phyloP scores from a whole-genome alignment of 2,888 invertebrate genomes.

The Ormyrus rosae region DNA sequence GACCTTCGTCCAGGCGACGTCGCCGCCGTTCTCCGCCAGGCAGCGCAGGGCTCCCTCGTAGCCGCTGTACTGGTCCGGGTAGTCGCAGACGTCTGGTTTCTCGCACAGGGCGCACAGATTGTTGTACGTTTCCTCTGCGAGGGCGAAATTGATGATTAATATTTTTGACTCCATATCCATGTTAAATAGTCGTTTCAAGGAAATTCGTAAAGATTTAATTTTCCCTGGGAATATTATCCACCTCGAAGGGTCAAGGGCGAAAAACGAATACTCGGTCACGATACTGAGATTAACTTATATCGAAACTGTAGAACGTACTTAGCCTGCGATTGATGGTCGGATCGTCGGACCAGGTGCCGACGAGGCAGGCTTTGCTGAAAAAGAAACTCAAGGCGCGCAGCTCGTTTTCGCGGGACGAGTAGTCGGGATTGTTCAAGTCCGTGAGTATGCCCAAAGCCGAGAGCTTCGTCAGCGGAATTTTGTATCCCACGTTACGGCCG shows the following conservation, averaged over 20 bases:
- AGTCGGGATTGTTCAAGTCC: slow-evolving; percentile 82
- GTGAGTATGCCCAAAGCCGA: slow-evolving; percentile 84
- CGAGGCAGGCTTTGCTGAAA: slow-evolving; percentile 90
- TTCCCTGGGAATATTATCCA: too few relatives aligned
- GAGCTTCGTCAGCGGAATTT: slow-evolving; percentile 87
- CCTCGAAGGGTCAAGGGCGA: too few relatives aligned
- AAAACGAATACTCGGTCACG: too few relatives aligned
- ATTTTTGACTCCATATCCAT: not conserved
- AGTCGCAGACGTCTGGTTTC: slow-evolving; percentile 85
- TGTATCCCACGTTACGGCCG: slow-evolving; percentile 92
- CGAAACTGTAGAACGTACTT: slow-evolving; percentile 78
- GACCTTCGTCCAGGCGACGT: slow-evolving; percentile 91
- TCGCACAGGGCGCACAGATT: slow-evolving; percentile 88
- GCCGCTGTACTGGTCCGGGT: slow-evolving; percentile 90
- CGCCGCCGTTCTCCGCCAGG: slow-evolving; percentile 87
- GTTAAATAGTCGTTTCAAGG: too few relatives aligned
- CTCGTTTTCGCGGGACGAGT: slow-evolving; percentile 87
- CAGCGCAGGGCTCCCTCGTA: slow-evolving; percentile 92
- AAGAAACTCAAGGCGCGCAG: slow-evolving; percentile 87
- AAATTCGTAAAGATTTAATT: too few relatives aligned
- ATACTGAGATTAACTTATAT: too few relatives aligned
- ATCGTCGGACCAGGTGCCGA: slow-evolving; percentile 89
- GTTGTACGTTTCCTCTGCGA: slow-evolving; percentile 84
- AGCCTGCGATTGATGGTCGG: slow-evolving; percentile 83
- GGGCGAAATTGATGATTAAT: not conserved